Evolutionary conservation across 1,140 invertebrate species (phyloP).

Genomic region (Nasonia vitripennis): DNA sequence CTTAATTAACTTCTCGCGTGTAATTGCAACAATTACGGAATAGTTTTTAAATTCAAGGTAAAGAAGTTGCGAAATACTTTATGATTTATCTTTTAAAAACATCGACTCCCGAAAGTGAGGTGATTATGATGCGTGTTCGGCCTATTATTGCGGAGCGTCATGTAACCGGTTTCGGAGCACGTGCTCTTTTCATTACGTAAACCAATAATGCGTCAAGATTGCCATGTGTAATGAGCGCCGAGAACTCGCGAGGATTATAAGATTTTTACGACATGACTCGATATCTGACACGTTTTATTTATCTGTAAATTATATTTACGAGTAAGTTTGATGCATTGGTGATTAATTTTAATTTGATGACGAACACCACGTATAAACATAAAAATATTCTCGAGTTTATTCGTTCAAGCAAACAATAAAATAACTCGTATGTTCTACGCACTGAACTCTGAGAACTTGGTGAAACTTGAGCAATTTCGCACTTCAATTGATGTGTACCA

Average conservation of each 20-base stretch:
- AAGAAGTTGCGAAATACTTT: no score
- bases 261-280: neutral
- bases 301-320: neutral
- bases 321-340: neutral
- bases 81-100: neutral
- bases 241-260: neutral
- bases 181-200: constrained; percentile 21
- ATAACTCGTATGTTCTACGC: no score
- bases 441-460: no score
- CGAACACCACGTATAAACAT: no score
- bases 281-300: neutral
- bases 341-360: no score
- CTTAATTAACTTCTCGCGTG: no score
- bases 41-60: no score
- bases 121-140: neutral
- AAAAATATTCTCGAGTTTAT: no score
- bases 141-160: neutral
- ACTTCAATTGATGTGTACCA: no score
- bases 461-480: no score
- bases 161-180: constrained; percentile 17
- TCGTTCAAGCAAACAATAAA: no score
- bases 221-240: neutral
- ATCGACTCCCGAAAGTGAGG: neutral
- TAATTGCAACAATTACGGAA: no score
- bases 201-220: neutral